Percentiles rank a stretch among this genome's conserved stretches.
Evolutionary conservation across 2,888 invertebrate genomes (phyloP).

Genomic region (Colletes collaris): DNA sequence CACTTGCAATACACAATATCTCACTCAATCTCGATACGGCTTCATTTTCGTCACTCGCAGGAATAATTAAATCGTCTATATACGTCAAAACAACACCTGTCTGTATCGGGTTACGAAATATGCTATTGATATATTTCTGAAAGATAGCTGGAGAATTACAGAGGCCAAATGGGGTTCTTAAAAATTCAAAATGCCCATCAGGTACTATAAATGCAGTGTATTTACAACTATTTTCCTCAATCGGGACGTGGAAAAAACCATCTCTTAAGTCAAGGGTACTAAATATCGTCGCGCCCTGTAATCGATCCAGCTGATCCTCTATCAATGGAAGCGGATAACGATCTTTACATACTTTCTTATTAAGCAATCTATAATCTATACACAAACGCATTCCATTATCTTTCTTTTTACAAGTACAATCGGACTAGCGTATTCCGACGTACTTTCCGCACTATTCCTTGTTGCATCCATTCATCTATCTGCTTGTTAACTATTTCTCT

Average conservation of each 20-base stretch:
- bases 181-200: background rate
- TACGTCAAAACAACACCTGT: background rate
- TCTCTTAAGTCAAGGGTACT: background rate
- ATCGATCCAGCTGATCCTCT: too few relatives aligned
- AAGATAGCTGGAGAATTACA: background rate
- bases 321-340: background rate
- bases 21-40: background rate
- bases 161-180: background rate
- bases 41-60: background rate
- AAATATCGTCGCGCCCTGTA: background rate
- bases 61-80: background rate
- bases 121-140: background rate
- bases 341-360: background rate
- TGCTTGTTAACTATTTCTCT: background rate
- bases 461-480: background rate
- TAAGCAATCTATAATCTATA: constrained; percentile 43
- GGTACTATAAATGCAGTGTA: background rate
- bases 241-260: too few relatives aligned
- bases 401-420: background rate
- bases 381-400: background rate
- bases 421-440: background rate
- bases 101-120: background rate
- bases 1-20: background rate
- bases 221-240: too few relatives aligned
- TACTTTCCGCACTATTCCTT: background rate